Evolutionary conservation across 1,140 invertebrate genomes (phyloP).

Genomic region (Cheumatopsyche charites): DNA sequence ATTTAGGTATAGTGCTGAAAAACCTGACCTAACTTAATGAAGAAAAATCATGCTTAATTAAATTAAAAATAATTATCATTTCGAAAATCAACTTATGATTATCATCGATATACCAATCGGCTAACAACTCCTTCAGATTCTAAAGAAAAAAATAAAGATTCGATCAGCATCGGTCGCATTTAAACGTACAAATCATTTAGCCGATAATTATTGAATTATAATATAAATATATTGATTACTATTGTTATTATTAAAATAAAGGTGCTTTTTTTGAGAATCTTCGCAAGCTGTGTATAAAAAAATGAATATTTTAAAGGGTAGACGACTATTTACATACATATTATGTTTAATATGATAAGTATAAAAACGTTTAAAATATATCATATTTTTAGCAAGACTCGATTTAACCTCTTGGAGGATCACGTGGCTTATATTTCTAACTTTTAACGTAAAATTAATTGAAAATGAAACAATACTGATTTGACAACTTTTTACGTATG

Average conservation of each 20-base stretch:
- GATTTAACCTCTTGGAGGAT: conserved; percentile 34
- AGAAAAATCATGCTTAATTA: background rate
- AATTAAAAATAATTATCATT: too few relatives aligned
- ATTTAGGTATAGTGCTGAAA: background rate
- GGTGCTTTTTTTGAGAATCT: conserved; percentile 35
- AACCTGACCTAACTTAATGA: conserved; percentile 12
- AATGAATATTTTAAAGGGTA: conserved; percentile 17
- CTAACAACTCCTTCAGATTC: too few relatives aligned
- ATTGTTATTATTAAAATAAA: conserved; percentile 23
- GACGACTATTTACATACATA: conserved; percentile 22
- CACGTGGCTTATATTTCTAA: conserved; percentile 39
- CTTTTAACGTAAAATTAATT: background rate
- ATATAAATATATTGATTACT: background rate
- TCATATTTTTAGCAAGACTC: conserved; percentile 36
- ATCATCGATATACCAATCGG: too few relatives aligned
- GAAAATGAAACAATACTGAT: background rate
- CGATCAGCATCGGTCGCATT: conserved; percentile 11
- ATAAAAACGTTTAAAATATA: conserved; percentile 23
- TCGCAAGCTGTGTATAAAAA: conserved; percentile 34
- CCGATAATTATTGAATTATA: conserved; percentile 1
- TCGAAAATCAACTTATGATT: too few relatives aligned
- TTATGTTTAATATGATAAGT: background rate
- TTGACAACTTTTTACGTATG: conserved; percentile 9
- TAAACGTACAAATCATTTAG: conserved; percentile 11
- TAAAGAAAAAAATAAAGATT: background rate